Evolutionary conservation across 2,888 invertebrate species (phyloP).

Genomic region (Amphipoea lucens): DNA sequence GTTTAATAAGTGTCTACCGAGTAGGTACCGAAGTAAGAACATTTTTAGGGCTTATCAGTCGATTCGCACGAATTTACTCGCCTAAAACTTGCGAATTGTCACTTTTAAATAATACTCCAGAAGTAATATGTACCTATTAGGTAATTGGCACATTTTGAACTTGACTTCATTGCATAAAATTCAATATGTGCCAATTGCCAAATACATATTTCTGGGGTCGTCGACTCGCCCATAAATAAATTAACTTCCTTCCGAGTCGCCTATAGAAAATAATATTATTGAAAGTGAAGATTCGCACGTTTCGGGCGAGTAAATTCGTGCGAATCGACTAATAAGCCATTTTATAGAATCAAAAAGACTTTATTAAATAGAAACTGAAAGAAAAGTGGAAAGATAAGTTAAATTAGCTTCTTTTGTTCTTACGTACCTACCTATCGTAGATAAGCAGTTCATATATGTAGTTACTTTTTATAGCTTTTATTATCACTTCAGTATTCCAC

Average conservation of each 20-base stretch:
- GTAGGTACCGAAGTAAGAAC: neutral
- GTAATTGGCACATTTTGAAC: neutral
- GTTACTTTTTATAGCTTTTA: neutral
- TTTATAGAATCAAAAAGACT: neutral
- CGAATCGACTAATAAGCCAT: too few species aligned
- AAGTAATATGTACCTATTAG: too few species aligned
- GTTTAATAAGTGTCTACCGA: neutral
- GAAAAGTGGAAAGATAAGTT: constrained; percentile 23
- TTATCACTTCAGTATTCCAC: neutral
- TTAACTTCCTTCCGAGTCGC: too few species aligned
- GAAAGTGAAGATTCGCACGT: too few species aligned
- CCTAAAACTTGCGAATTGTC: neutral
- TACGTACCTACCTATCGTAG: neutral
- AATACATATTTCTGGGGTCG: neutral
- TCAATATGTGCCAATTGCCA: neutral
- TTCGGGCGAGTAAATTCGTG: too few species aligned
- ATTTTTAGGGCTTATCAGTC: neutral
- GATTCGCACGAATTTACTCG: neutral
- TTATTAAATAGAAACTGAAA: constrained; percentile 10
- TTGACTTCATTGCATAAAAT: neutral
- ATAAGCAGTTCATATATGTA: neutral
- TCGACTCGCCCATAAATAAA: neutral
- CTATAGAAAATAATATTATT: too few species aligned
- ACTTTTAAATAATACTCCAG: neutral
- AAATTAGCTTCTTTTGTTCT: constrained; percentile 18